Percentiles rank a stretch among this genome's conserved stretches.
These are phyloP conservation scores for Andrena trimmerana DNA, from an alignment of 2,888 invertebrate species.

Conservation along the genomic window DNA sequence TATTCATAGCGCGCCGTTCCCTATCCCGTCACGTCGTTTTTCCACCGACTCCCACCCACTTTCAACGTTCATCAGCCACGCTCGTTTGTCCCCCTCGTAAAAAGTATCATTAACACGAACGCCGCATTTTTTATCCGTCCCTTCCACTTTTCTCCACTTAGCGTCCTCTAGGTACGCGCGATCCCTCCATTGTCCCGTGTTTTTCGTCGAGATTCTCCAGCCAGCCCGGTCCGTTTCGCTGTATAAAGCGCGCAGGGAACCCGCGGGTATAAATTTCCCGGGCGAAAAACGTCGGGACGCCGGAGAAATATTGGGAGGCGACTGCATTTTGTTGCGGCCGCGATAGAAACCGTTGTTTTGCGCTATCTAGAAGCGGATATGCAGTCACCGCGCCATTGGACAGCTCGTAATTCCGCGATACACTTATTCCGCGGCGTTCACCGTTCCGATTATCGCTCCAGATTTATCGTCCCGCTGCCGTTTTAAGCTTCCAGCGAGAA, in stretches of 20 bases:
- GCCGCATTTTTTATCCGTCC: conserved; percentile 62
- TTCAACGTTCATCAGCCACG: conserved; percentile 58
- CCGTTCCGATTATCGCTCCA: conserved; percentile 24
- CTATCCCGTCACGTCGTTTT: conserved; percentile 20
- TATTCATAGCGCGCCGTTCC: conserved; percentile 55
- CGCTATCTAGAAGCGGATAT: conserved; percentile 50
- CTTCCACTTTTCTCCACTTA: conserved; percentile 22
- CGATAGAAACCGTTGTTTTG: conserved; percentile 43
- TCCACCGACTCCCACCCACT: conserved; percentile 21
- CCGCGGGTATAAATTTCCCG: conserved; percentile 60
- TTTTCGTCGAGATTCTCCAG: conserved; percentile 33
- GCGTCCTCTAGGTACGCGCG: conserved; percentile 1
- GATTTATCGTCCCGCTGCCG: conserved; percentile 26
- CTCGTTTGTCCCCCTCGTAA: conserved; percentile 68
- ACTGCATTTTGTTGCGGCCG: conserved; percentile 47
- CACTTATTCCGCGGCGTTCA: conserved; percentile 40
- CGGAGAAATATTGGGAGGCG: conserved; percentile 65
- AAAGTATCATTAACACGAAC: conserved; percentile 74
- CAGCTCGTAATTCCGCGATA: conserved; percentile 46
- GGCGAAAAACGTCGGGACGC: conserved; percentile 54
- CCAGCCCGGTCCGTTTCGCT: conserved; percentile 13
- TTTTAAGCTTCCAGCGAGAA: conserved; percentile 1
- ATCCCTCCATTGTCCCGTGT: conserved; percentile 37
- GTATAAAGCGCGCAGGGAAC: conserved; percentile 27
- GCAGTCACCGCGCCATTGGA: conserved; percentile 32